Conservation (phyloP, 2,113 vertebrate genomes). For the Rousettus leschenaultii region DNA sequence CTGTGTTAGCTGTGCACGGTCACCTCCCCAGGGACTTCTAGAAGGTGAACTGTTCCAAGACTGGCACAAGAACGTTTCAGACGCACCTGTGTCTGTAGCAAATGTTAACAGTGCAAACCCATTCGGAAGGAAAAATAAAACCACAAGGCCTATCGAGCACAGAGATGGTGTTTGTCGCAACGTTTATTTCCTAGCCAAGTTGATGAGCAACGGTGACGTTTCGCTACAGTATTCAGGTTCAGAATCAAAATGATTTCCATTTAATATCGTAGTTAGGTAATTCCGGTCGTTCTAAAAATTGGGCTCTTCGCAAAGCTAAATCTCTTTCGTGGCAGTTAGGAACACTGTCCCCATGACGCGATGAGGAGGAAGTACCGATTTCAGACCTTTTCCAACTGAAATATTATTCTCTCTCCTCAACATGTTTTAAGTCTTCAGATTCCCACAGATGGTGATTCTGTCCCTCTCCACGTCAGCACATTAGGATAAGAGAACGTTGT, state of each 20-base stretch:
- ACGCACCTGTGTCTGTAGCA: conserved; percentile 66
- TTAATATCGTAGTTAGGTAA: background rate
- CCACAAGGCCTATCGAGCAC: conserved; percentile 47
- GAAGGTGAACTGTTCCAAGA: conserved; percentile 53
- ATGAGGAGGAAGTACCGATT: background rate
- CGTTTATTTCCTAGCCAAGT: conserved; percentile 43
- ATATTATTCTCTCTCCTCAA: background rate
- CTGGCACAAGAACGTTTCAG: conserved; percentile 53
- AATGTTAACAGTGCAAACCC: conserved; percentile 49
- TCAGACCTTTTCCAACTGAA: background rate
- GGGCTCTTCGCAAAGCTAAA: conserved; percentile 9
- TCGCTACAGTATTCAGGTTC: background rate
- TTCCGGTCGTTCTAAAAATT: background rate
- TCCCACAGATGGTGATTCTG: background rate
- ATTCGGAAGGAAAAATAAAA: conserved; percentile 70
- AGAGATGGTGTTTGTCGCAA: conserved; percentile 55
- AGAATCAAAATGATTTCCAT: conserved; percentile 24
- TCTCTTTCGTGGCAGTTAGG: conserved; percentile 10
- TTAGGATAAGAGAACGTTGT: background rate
- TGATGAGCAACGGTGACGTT: background rate
- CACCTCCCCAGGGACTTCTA: too few relatives aligned
- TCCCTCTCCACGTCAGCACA: background rate
- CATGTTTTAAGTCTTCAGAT: background rate
- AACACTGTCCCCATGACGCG: background rate
- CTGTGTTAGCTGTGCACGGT: conserved; percentile 75